Base-by-base conservation (phyloP, 2,888 invertebrate genomes). In the Cheilosia vulpina region DNA sequence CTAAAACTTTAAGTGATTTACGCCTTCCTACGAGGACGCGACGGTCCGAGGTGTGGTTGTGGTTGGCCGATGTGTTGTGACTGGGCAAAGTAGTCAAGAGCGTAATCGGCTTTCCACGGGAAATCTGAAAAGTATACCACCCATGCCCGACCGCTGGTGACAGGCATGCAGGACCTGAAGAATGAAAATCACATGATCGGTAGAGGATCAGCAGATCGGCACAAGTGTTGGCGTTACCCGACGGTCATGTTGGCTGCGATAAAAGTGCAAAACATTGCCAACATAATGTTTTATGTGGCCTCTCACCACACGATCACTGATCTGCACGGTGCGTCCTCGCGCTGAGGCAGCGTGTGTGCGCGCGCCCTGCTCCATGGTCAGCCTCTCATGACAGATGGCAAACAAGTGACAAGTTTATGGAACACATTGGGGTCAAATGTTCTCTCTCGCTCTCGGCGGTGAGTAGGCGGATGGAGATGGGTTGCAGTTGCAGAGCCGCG, bases 361-460 rank as follows among this genome's bases (percentile, higher is more conserved):
- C 38, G 38, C 38, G 69, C 27, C 43, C 34, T 31, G 43, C 71
- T 43, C 13, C 45, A 11, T 78, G 65, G 71, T 60, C 60, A 53
- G 57, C n/a, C 15, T 55, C 57, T 72, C 66, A 72, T 85, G 81
- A 85, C 76, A 72, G 85, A 85, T 85, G 85, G 68, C 34, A 52
- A 81, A 81, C 85, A 85, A 81, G 81, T 85, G 85, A 85, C 81
- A 85, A 72, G 85, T 85, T 85, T 85, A 85, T 77, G 85, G 81
- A 81, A 85, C 85, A 85, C 85, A 85, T 76, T 66, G 81, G 77
- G 85, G 85, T 85, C 81, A 85, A 85, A 58, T 66, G 72, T 53
- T 47, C 47, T 69, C 62, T 62, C 34, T 60, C 55, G 6, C 45
- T 13, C 13, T 27, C 62, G 45, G 45, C 19, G 27, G 17, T 62